Percentiles rank a stretch among this genome's conserved stretches.
Evolutionary conservation across 2,113 vertebrate species (phyloP).

Genomic region (Gyps fulvus): DNA sequence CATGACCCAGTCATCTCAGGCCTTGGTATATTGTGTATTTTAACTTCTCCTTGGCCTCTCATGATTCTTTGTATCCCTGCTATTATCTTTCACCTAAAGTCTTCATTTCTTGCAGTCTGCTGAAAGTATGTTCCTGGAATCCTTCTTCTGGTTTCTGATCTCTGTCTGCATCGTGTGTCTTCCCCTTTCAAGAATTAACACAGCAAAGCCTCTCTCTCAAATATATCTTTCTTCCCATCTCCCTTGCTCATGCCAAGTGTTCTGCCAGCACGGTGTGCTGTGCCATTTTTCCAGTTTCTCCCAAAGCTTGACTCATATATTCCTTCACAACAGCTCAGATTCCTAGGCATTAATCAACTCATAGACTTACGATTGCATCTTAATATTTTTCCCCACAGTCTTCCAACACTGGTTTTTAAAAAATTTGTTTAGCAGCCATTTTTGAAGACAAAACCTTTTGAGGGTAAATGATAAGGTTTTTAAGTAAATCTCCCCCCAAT

Average conservation of each 20-base stretch:
- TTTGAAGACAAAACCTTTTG: neutral
- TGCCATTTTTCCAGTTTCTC: slow-evolving; percentile 29
- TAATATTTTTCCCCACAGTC: neutral
- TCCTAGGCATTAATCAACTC: neutral
- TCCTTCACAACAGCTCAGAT: neutral
- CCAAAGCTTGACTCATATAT: neutral
- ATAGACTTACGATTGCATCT: neutral
- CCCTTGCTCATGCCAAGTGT: neutral
- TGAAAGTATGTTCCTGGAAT: slow-evolving; percentile 19
- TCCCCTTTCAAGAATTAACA: neutral
- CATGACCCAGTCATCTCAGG: neutral
- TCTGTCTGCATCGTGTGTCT: neutral
- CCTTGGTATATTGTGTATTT: neutral
- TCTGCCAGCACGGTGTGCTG: neutral
- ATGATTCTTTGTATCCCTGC: neutral
- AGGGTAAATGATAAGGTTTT: neutral
- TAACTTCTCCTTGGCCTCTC: neutral
- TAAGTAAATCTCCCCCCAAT: neutral
- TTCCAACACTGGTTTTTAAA: neutral
- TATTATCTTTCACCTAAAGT: neutral
- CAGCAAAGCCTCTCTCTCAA: neutral
- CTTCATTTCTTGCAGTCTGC: neutral
- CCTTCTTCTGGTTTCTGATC: slow-evolving; percentile 3
- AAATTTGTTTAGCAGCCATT: neutral
- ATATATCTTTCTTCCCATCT: neutral